Base-by-base conservation (phyloP, 92 coral and sea anemone genomes). In the Paragorgia papillata region DNA sequence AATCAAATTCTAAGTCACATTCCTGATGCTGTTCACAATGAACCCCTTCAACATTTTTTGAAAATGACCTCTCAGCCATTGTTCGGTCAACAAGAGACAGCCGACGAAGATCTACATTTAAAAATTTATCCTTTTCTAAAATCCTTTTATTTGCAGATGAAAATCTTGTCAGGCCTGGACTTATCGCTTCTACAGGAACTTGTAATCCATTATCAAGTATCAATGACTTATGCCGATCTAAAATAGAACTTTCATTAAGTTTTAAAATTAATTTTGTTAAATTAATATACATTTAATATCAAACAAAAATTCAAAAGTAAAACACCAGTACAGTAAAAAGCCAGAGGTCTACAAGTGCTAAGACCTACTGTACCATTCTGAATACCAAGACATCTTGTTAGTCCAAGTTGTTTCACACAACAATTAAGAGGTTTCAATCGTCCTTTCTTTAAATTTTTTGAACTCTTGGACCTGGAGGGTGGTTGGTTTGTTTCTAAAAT, bases 331-430 rank as follows among this genome's bases (percentile, higher is more conserved):
- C n/a, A n/a, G n/a, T n/a, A n/a, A n/a, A n/a, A n/a, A n/a, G n/a
- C n/a, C n/a, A n/a, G n/a, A n/a, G n/a, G n/a, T n/a, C n/a, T n/a
- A n/a, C n/a, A n/a, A n/a, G n/a, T n/a, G n/a, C n/a, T n/a, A n/a
- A n/a, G n/a, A n/a, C n/a, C n/a, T n/a, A n/a, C n/a, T n/a, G 35
- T 64, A 64, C 75, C 75, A n/a, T 68, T 68, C 46, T 68, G 57
- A 35, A 64, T 64, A 28, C 71, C 71, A 35, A 64, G 53, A 37
- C 71, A 64, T 28, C 25, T 64, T 64, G 71, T 37, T n/a, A 64
- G 27, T 3, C 25, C 18, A 37, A 35, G 57, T 68, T 28, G 7
- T 7, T 2, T 21, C 15, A 14, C 1, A 19, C 43, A 8, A 29
- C 21, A 46, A 68, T 58, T n/a, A 44, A 68, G 59, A 21, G 58